phyloP scores from a whole-genome alignment of 1,140 invertebrate species.

The Paralvinella palmiformis region DNA sequence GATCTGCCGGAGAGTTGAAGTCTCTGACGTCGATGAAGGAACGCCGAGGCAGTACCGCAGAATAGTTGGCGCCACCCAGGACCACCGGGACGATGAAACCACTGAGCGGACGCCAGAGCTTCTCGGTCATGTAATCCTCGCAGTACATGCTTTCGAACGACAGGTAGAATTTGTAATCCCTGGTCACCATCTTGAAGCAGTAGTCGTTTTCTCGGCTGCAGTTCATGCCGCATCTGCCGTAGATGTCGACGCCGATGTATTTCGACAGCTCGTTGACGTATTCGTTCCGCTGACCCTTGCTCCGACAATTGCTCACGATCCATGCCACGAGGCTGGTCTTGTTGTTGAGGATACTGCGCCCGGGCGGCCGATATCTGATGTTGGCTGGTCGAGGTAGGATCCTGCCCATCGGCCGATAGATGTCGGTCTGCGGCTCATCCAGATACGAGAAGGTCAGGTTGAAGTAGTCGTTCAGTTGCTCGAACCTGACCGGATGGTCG shows the following conservation, averaged over 20 bases:
- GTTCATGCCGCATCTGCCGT: conserved; percentile 73
- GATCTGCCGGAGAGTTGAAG: conserved; percentile 74
- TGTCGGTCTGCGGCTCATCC: no score
- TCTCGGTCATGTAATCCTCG: conserved; percentile 23
- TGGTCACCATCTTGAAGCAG: conserved; percentile 78
- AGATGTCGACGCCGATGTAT: conserved; percentile 69
- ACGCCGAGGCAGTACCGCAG: conserved; percentile 52
- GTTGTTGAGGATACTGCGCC: no score
- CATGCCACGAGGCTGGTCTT: no score
- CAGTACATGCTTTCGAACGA: conserved; percentile 22
- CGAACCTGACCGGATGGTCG: no score
- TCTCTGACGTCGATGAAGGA: conserved; percentile 90
- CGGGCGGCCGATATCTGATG: no score
- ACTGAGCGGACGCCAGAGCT: background rate
- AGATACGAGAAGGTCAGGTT: no score
- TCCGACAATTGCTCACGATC: conserved; percentile 96
- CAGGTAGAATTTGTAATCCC: conserved; percentile 33
- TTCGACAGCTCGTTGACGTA: conserved; percentile 30
- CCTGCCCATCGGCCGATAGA: no score
- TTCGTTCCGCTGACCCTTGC: conserved; percentile 56
- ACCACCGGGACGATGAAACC: conserved; percentile 42
- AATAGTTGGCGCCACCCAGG: conserved; percentile 44
- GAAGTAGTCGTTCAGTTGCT: no score
- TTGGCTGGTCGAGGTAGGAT: no score
- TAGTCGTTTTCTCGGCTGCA: conserved; percentile 67